phyloP scores from a whole-genome alignment of 2,113 vertebrate genomes.

The Okapia johnstoni region DNA sequence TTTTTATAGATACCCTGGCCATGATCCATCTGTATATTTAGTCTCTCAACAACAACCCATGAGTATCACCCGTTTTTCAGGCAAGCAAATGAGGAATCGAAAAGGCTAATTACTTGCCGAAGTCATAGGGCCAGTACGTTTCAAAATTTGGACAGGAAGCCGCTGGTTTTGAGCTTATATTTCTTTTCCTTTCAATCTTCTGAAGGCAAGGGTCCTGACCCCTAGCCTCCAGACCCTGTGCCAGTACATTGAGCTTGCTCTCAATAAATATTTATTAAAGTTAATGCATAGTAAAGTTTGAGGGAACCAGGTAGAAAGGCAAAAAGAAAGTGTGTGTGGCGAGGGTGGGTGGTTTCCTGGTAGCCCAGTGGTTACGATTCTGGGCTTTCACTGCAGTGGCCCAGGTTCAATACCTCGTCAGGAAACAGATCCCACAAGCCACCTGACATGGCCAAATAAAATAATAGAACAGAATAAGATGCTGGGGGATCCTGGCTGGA shows the following conservation, averaged over 20 bases:
- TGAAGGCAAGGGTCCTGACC: fast-evolving
- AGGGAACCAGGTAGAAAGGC: background rate
- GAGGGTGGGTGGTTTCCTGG: background rate
- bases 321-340: background rate
- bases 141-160: background rate
- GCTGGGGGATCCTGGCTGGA: background rate
- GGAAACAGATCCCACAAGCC: background rate
- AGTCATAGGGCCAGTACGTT: background rate
- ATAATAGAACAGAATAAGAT: background rate
- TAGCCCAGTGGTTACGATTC: background rate
- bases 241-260: fast-evolving
- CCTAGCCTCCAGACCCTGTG: background rate
- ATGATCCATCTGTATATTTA: background rate
- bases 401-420: background rate
- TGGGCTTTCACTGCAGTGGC: background rate
- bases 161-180: background rate
- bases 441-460: background rate
- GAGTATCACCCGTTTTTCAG: background rate
- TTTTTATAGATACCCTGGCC: background rate
- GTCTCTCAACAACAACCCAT: background rate
- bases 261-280: background rate
- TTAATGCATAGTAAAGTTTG: background rate
- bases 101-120: background rate
- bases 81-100: background rate
- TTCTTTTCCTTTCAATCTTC: background rate